Evolutionary conservation across 2,888 invertebrate species (phyloP).

Genomic region (Teinopalpus imperialis): DNA sequence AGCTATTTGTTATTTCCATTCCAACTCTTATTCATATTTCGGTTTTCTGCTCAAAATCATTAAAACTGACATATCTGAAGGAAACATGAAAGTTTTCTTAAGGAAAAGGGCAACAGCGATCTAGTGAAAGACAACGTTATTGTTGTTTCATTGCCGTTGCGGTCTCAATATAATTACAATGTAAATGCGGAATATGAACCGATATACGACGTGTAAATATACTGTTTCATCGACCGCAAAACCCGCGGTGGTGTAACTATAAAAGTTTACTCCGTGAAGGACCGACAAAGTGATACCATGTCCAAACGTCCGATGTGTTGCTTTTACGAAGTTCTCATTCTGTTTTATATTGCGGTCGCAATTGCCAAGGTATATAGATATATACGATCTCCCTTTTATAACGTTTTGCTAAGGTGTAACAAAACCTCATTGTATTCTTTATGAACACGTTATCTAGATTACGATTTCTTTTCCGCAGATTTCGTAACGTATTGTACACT

Average conservation of each 20-base stretch:
- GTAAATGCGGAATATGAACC: constrained; percentile 27
- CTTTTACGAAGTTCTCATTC: constrained; percentile 15
- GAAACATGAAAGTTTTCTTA: no score
- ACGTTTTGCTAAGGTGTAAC: background rate
- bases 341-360: constrained; percentile 16
- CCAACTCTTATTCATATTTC: no score
- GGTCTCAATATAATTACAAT: constrained; percentile 24
- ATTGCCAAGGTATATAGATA: constrained; percentile 4
- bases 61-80: no score
- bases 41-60: no score
- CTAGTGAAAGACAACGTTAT: constrained; percentile 6
- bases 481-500: no score
- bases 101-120: no score
- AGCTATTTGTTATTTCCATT: no score
- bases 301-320: constrained; percentile 18
- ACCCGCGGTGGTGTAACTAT: constrained; percentile 25
- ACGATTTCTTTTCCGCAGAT: no score
- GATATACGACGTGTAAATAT: constrained; percentile 26
- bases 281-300: constrained; percentile 35
- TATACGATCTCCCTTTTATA: constrained; percentile 8
- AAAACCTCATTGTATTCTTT: no score
- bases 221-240: constrained; percentile 30
- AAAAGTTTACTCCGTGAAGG: constrained; percentile 28
- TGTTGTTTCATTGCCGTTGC: constrained; percentile 8
- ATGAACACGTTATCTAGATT: no score